Evolutionary conservation across 1,140 invertebrate genomes (phyloP).

Genomic region (Scaptomyza pallida): DNA sequence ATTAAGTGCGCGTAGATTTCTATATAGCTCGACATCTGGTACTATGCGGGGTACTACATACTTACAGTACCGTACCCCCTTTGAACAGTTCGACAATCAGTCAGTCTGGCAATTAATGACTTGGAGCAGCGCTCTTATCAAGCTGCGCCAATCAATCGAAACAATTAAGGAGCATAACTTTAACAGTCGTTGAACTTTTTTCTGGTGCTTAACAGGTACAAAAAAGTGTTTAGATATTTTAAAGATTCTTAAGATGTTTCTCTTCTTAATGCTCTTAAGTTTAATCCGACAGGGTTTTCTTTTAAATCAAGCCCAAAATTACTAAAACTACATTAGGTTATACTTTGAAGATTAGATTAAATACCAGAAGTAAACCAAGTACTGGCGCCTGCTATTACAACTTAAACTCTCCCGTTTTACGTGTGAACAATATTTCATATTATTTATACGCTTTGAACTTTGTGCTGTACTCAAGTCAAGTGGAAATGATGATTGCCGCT

Average conservation of each 20-base stretch:
- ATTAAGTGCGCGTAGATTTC: too few relatives aligned
- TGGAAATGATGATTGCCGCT: constrained; percentile 10
- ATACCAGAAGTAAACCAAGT: constrained; percentile 44
- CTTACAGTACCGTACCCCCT: background rate
- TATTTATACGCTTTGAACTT: constrained; percentile 16
- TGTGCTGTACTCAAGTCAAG: constrained; percentile 15
- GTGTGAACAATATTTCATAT: constrained; percentile 7
- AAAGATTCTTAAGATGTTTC: background rate
- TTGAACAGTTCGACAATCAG: constrained; percentile 18
- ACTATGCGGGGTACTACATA: background rate
- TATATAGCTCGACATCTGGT: background rate
- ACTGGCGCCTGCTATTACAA: background rate
- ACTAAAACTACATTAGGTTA: too few relatives aligned
- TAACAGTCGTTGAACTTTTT: constrained; percentile 43
- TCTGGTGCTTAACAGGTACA: background rate
- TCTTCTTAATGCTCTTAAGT: constrained; percentile 36
- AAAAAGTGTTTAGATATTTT: too few relatives aligned
- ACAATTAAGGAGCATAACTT: background rate
- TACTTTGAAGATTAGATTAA: constrained; percentile 68
- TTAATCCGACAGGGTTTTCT: constrained; percentile 33
- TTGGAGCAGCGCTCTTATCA: constrained; percentile 25
- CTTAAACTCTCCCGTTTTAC: constrained; percentile 7
- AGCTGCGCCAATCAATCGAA: constrained; percentile 37
- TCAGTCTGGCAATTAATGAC: constrained; percentile 23
- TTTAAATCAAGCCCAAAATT: too few relatives aligned